These are phyloP conservation scores for Anguilla pacifica DNA, from an alignment of 2,797 vertebrate species.

Conservation along the genomic window DNA sequence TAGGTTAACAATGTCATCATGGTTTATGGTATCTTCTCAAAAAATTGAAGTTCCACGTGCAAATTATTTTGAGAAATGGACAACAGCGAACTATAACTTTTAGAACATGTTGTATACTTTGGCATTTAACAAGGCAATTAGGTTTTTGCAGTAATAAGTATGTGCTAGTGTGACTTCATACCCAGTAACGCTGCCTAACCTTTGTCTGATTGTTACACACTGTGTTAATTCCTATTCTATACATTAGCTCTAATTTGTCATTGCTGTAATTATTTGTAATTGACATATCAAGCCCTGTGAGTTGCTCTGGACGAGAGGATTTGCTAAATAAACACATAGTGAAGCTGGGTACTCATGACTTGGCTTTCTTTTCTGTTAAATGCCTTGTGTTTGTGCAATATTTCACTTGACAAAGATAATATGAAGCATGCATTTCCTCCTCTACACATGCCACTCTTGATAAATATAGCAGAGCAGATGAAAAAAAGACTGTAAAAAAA, in stretches of 20 bases:
- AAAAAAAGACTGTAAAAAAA: not conserved
- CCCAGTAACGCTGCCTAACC: not conserved
- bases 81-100: not conserved
- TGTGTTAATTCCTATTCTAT: not conserved
- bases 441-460: not conserved
- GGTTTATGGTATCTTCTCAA: not conserved
- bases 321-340: not conserved
- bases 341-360: not conserved
- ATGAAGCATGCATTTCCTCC: not conserved
- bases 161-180: not conserved
- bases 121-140: no score
- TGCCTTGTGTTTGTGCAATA: not conserved
- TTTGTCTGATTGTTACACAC: not conserved
- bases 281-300: not conserved
- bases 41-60: not conserved
- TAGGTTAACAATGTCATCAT: not conserved
- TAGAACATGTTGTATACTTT: not conserved
- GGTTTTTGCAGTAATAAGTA: not conserved
- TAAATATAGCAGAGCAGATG: not conserved
- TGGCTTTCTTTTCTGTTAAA: not conserved
- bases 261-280: not conserved
- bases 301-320: not conserved
- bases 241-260: not conserved
- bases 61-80: not conserved
- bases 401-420: not conserved